Conservation (phyloP, 1,140 invertebrate species). For the Lycorma delicatula region DNA sequence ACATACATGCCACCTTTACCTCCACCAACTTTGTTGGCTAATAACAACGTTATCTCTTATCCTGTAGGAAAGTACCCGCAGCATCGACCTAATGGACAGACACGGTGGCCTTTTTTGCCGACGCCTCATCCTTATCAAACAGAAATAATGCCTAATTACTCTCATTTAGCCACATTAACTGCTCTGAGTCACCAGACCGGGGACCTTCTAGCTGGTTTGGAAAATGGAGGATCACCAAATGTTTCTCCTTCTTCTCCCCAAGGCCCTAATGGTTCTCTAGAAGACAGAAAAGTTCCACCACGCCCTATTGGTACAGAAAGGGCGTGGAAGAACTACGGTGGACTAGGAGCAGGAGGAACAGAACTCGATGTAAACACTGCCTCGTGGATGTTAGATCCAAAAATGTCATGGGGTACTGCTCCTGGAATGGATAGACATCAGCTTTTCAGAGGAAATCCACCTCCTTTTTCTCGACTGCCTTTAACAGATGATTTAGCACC, state of each 20-base stretch:
- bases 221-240: conserved; percentile 41
- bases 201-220: conserved; percentile 42
- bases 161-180: conserved; percentile 37
- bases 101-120: conserved; percentile 24
- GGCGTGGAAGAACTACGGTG: conserved; percentile 30
- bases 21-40: conserved; percentile 14
- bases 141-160: conserved; percentile 23
- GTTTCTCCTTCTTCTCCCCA: conserved; percentile 54
- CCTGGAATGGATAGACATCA: conserved; percentile 10
- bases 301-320: conserved; percentile 57
- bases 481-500: too few species aligned
- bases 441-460: conserved; percentile 1
- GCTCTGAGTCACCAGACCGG: conserved; percentile 40
- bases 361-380: conserved; percentile 21
- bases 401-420: neutral
- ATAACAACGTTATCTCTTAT: conserved; percentile 24
- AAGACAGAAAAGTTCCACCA: conserved; percentile 59
- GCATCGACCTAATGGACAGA: conserved; percentile 37
- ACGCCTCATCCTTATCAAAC: conserved; percentile 9
- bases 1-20: conserved; percentile 10
- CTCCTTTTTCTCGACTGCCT: too few species aligned
- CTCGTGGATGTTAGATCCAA: conserved; percentile 17
- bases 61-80: conserved; percentile 27
- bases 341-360: neutral
- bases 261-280: conserved; percentile 38